Base-by-base conservation (phyloP, 2,888 invertebrate genomes). In the Andrena minutula region DNA sequence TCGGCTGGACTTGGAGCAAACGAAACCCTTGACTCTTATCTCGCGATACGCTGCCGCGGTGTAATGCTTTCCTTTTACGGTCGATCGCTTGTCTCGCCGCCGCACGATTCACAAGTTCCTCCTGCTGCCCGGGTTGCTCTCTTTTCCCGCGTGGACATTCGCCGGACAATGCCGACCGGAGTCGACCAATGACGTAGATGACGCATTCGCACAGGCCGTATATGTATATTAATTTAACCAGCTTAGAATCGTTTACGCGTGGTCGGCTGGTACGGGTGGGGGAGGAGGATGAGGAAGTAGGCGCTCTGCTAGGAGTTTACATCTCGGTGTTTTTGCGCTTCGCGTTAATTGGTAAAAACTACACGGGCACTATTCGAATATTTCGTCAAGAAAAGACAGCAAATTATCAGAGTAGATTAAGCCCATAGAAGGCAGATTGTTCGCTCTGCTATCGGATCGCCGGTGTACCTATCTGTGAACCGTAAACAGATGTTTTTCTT, bases 141-240 rank as follows among this genome's bases (percentile, higher is more conserved):
- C 64, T 51, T 56, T 83, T 75, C 76, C 82, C 76, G 82, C 82
- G 20, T 64, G 35, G n/a, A n/a, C n/a, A 71, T 69, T 68, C 49
- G 30, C 61, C 41, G 7, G 12, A 26, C 64, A 64, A 60, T 77
- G 26, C n/a, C 47, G 30, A 6, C 16, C 41, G 2, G 56, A 5
- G 30, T 26, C 60, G 63, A 8, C 2, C 60, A n/a, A 23, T 5
- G 20, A 41, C 69, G 26, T 53, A 51, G 8, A 2, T 49, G 63
- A 47, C 30, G 64, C 56, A 35, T 61, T 70, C 26, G 16, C 68
- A 35, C 63, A 10, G 28, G 26, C 35, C 30, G 49, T 76, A 49
- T 76, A 49, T 64, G 71, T 74, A 49, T 64, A 74, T 74, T 66
- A 74, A 74, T 71, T 72, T 82, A 78, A 78, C 71, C 12, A 71